Base-by-base conservation (phyloP, 1,140 invertebrate species). In the Hermetia illucens region DNA sequence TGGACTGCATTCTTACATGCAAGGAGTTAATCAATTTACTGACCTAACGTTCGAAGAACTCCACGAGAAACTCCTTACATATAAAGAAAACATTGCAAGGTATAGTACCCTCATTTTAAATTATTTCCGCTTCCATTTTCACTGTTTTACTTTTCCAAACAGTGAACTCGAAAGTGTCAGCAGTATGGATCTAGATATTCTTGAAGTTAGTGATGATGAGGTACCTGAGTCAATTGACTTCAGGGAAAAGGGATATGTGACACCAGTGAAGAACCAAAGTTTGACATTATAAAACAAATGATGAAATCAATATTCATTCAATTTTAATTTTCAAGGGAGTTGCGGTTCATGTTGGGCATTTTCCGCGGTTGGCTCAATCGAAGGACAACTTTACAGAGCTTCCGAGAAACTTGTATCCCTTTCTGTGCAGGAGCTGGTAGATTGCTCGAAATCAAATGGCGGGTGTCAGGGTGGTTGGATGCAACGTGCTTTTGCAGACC, bases 271-370 rank as follows among this genome's bases (percentile, higher is more conserved):
- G 48, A 63, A 78, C 48, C 74, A 78, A 55, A 66, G 62, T 39
- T 59, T n/a, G n/a, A n/a, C n/a, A n/a, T n/a, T n/a, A n/a, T n/a
- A n/a, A n/a, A n/a, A n/a, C n/a, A n/a, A n/a, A n/a, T n/a, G n/a
- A n/a, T 9, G 24, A 27, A 27, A 27, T 27, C 8, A 27, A 8
- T 27, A 27, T 13, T 27, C 17, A 6, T 13, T 13, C 6, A 6
- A 32, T 32, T 32, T 94, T 30, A 93, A 93, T 63, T 78, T 93
- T 66, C 89, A 94, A 68, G 82, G 78, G 46, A 70, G 75, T 51
- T 93, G 89, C 63, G 88, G 88, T 37, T 86, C 83, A 3, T 92
- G 88, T 65, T 93, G 86, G 87, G 75, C 86, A 41, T 92, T 93
- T 65, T 83, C 82, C 46, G 61, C 80, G 4, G 13, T 89, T 48